Conservation (phyloP, 2,888 invertebrate genomes). For the Mesoligia furuncula region DNA sequence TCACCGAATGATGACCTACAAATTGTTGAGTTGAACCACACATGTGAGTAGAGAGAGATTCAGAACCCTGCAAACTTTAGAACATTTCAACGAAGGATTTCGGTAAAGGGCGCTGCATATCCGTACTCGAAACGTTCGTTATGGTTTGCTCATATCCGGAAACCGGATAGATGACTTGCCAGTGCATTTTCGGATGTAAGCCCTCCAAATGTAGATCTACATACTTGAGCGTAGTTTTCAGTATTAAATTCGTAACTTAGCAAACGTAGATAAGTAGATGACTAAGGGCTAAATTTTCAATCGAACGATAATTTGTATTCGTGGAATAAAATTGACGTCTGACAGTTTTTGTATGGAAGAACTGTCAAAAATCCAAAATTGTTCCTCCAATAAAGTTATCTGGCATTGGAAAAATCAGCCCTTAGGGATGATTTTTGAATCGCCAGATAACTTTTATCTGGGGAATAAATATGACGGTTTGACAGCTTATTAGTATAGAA, state of each 20-base stretch:
- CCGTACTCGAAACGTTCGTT: background rate
- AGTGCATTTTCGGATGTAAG: background rate
- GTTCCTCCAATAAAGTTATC: no score
- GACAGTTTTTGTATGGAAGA: no score
- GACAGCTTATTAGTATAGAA: background rate
- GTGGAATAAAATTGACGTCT: no score
- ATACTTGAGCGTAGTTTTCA: background rate
- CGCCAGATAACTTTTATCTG: background rate
- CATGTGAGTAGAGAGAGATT: background rate
- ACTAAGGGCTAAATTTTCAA: no score
- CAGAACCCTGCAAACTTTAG: no score
- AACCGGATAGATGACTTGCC: background rate
- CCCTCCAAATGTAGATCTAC: conserved; percentile 1
- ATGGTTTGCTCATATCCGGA: background rate
- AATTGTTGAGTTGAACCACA: background rate
- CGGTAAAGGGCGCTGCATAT: background rate
- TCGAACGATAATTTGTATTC: no score
- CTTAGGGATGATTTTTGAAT: background rate
- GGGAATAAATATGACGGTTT: background rate
- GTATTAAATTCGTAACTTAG: background rate
- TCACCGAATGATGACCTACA: background rate
- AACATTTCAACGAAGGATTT: background rate
- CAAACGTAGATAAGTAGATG: background rate
- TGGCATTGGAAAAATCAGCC: no score
- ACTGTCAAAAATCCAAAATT: no score